These are phyloP conservation scores for Gonioctena quinquepunctata DNA, from an alignment of 1,140 invertebrate genomes.

Conservation along the genomic window DNA sequence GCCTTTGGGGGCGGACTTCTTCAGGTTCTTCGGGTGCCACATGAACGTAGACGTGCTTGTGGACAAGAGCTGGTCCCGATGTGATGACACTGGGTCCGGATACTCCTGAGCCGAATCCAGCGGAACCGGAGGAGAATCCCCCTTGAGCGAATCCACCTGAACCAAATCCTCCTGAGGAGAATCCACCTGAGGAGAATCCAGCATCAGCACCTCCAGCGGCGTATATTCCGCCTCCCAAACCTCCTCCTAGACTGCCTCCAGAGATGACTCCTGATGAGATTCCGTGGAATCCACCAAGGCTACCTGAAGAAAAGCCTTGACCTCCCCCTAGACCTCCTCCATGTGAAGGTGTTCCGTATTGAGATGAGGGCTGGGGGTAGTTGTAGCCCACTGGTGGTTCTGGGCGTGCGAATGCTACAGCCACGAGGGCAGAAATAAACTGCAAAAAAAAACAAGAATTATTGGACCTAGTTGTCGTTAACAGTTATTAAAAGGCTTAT, in stretches of 20 bases:
- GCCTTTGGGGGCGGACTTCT: conserved; percentile 59
- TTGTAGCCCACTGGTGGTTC: conserved; percentile 31
- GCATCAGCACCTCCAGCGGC: neutral
- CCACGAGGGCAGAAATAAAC: conserved; percentile 21
- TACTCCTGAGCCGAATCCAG: neutral
- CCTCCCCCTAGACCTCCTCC: neutral
- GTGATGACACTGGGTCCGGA: conserved; percentile 56
- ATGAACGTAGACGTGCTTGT: conserved; percentile 80
- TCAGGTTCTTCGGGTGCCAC: conserved; percentile 71
- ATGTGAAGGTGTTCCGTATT: neutral
- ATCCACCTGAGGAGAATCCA: neutral
- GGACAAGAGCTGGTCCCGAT: conserved; percentile 58
- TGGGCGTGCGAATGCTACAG: conserved; percentile 13
- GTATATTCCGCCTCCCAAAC: neutral
- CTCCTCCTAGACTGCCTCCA: neutral
- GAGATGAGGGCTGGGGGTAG: conserved; percentile 68
- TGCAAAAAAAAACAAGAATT: conserved; percentile 9
- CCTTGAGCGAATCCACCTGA: neutral
- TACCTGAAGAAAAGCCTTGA: neutral
- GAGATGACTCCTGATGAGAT: neutral
- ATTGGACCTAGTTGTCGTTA: too few species aligned
- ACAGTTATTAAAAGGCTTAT: too few species aligned
- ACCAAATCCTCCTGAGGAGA: neutral
- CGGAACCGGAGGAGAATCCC: neutral
- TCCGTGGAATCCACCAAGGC: neutral